Evolutionary conservation across 2,797 vertebrate genomes (phyloP).

Genomic region (Semaprochilodus insignis): DNA sequence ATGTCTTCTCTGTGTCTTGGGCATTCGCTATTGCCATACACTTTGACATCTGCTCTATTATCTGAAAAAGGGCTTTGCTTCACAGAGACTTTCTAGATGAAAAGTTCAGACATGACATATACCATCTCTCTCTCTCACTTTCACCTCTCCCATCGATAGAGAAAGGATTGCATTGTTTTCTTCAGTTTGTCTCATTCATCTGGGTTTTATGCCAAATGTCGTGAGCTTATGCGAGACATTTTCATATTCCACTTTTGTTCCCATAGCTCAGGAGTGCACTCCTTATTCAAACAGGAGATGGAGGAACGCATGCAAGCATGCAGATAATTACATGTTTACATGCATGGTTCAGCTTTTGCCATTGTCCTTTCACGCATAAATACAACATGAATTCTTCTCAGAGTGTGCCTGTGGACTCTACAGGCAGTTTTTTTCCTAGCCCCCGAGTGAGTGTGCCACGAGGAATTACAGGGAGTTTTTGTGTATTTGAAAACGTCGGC

Average conservation of each 20-base stretch:
- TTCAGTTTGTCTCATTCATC: background rate
- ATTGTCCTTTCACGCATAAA: conserved; percentile 46
- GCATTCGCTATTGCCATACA: background rate
- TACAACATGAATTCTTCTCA: conserved; percentile 16
- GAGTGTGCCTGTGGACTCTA: conserved; percentile 28
- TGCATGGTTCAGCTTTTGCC: conserved; percentile 38
- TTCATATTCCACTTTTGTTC: conserved; percentile 30
- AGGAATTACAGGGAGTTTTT: conserved; percentile 49
- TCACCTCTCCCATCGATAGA: background rate
- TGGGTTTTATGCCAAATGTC: conserved; percentile 22
- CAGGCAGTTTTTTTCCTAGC: conserved; percentile 35
- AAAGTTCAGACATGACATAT: conserved; percentile 1
- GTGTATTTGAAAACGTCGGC: conserved; percentile 54
- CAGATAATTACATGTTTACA: conserved; percentile 42
- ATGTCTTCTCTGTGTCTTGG: background rate
- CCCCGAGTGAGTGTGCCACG: conserved; percentile 24
- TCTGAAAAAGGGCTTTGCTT: conserved; percentile 1
- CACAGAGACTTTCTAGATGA: conserved; percentile 5
- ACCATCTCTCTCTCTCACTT: conserved; percentile 7
- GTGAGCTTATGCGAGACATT: background rate
- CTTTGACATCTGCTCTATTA: background rate
- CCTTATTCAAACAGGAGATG: conserved; percentile 36
- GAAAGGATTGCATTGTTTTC: conserved; percentile 11
- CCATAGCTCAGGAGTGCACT: conserved; percentile 17
- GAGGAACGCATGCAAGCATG: conserved; percentile 32